A percentile compares a stretch with the other conserved stretches of the same genome.
Conservation (phyloP, 64 coral and sea anemone species). For the Dendrophyllia cribrosa region DNA sequence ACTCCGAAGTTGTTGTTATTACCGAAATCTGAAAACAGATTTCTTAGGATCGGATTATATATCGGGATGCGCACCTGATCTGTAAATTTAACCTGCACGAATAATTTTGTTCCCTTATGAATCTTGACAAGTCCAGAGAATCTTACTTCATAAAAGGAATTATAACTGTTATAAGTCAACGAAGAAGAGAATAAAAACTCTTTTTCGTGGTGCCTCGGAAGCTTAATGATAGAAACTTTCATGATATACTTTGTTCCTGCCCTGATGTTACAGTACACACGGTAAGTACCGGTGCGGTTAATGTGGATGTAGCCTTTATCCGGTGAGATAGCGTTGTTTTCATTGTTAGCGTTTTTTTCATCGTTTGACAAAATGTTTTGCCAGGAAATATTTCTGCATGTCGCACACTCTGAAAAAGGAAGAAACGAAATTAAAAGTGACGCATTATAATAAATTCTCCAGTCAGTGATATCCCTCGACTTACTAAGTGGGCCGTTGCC, state of each 20-base stretch:
- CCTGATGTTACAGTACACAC: not conserved
- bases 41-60: not conserved
- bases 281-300: not conserved
- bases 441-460: too few species aligned
- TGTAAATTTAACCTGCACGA: not conserved
- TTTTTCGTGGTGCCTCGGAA: too few species aligned
- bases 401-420: too few species aligned
- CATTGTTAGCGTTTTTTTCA: too few species aligned
- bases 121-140: not conserved
- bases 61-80: too few species aligned
- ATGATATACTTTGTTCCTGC: too few species aligned
- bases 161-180: not conserved
- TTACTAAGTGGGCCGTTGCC: too few species aligned
- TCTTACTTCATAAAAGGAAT: not conserved
- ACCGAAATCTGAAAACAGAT: not conserved
- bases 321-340: too few species aligned
- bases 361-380: too few species aligned
- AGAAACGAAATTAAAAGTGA: too few species aligned
- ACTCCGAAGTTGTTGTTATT: not conserved
- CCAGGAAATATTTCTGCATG: too few species aligned
- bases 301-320: not conserved
- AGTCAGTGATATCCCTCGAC: too few species aligned
- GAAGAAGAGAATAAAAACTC: not conserved
- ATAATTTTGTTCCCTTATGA: not conserved
- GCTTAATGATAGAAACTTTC: not conserved